phyloP scores from a whole-genome alignment of 2,797 vertebrate species.

The Melanotaenia maccullochi region DNA sequence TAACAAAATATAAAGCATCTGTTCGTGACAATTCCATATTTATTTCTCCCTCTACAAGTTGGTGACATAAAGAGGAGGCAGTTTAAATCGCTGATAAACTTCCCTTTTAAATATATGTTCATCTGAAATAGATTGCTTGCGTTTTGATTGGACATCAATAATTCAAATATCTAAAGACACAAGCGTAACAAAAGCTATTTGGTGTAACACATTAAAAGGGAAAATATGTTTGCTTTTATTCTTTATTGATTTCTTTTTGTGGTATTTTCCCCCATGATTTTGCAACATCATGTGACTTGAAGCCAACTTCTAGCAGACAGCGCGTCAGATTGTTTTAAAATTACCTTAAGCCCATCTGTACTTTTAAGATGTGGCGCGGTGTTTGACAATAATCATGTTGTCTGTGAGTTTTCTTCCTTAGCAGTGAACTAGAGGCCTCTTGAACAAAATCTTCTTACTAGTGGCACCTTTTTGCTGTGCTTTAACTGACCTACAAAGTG shows the following conservation, averaged over 20 bases:
- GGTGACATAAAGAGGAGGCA: background rate
- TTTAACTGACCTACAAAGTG: background rate
- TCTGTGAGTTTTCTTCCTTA: background rate
- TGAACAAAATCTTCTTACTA: background rate
- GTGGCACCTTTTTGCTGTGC: constrained; percentile 11
- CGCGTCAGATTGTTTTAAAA: background rate
- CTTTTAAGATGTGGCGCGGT: background rate
- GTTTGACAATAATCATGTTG: background rate
- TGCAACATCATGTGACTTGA: background rate
- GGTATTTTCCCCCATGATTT: background rate
- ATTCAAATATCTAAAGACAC: no score
- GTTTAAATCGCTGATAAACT: background rate
- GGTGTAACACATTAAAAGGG: background rate
- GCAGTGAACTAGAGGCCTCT: background rate
- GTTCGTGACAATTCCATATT: background rate
- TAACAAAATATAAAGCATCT: constrained; percentile 2
- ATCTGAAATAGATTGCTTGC: background rate
- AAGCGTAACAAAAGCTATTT: background rate
- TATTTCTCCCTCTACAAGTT: background rate
- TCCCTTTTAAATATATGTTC: background rate
- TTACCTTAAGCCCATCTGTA: background rate
- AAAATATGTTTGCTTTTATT: background rate
- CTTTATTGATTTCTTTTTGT: background rate
- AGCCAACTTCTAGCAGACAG: constrained; percentile 5
- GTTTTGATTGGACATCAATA: background rate